A percentile compares a stretch with the other conserved stretches of the same genome.
Conservation (phyloP, 2,797 vertebrate species). For the Hypotaenidia philippensis region DNA sequence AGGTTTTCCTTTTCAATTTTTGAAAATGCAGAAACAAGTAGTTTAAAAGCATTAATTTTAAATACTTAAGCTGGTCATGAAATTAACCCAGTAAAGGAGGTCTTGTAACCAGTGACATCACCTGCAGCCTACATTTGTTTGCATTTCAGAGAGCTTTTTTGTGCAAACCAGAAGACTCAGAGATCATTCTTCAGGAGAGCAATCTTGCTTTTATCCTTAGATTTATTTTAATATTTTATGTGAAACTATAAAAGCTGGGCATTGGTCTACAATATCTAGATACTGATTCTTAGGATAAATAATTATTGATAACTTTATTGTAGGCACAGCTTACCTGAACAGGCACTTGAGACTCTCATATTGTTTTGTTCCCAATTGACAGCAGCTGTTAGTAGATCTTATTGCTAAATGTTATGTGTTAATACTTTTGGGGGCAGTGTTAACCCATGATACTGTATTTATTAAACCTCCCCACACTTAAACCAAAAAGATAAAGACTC, state of each 20-base stretch:
- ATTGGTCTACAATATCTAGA: background rate
- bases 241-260: constrained; percentile 45
- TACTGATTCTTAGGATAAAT: background rate
- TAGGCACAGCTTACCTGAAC: background rate
- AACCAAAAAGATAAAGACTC: background rate
- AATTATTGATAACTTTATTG: background rate
- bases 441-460: background rate
- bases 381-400: background rate
- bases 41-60: background rate
- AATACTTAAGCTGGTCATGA: background rate
- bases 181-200: background rate
- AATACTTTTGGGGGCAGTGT: background rate
- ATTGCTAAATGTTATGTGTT: background rate
- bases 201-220: background rate
- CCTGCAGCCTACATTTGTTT: background rate
- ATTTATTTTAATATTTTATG: background rate
- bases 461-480: background rate
- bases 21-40: background rate
- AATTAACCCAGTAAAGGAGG: background rate
- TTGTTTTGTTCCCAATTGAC: background rate
- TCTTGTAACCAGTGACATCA: background rate
- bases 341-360: background rate
- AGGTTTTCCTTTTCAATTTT: background rate
- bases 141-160: background rate
- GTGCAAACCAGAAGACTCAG: background rate